phyloP scores from a whole-genome alignment of 2,888 invertebrate species.

The Drosophila anceps region DNA sequence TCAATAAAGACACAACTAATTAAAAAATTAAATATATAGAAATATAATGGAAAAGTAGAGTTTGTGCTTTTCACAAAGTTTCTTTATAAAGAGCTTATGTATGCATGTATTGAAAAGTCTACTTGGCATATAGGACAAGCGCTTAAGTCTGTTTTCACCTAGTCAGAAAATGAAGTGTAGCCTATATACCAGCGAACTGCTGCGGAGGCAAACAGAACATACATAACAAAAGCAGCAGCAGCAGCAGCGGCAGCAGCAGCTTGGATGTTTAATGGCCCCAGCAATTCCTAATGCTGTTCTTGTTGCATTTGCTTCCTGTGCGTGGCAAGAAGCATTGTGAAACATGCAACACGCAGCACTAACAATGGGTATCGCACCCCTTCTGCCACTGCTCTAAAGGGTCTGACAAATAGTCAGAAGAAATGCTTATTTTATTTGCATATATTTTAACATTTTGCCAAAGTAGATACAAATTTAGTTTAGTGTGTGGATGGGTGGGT shows the following conservation, averaged over 20 bases:
- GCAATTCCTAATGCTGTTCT: slow-evolving; percentile 25
- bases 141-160: slow-evolving; percentile 4
- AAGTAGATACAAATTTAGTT: slow-evolving; percentile 34
- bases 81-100: background rate
- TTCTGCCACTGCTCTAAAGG: slow-evolving; percentile 25
- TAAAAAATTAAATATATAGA: background rate
- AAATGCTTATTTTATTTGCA: slow-evolving; percentile 77
- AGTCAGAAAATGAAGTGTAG: background rate
- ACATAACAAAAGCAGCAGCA: slow-evolving; percentile 20
- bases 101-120: background rate
- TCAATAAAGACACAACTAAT: background rate
- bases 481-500: background rate
- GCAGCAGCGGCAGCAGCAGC: background rate
- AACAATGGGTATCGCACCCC: slow-evolving; percentile 1
- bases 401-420: slow-evolving; percentile 62
- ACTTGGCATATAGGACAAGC: background rate
- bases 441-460: slow-evolving; percentile 68
- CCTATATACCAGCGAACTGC: slow-evolving; percentile 8
- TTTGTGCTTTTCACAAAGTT: background rate
- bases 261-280: slow-evolving; percentile 35
- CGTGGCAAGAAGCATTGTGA: slow-evolving; percentile 48
- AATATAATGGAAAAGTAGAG: background rate
- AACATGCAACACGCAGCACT: slow-evolving; percentile 47
- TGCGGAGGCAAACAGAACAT: slow-evolving; percentile 16
- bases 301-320: slow-evolving; percentile 15